Base-by-base conservation (phyloP, 1,140 invertebrate genomes). In the Octopus bimaculoides region DNA sequence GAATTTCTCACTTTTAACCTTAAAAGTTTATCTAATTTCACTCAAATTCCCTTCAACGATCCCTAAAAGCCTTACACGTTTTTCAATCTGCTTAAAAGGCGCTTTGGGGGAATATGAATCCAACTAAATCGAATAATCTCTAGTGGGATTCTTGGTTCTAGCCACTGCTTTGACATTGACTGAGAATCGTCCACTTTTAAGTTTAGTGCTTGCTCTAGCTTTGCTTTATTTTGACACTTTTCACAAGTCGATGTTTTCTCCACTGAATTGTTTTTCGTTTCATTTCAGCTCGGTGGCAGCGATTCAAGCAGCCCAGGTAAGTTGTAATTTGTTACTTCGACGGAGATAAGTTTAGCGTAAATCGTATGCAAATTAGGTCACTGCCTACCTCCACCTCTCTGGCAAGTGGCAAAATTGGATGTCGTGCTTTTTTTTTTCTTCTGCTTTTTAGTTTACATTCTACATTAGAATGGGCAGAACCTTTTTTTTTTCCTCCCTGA, bases 231-330 rank as follows among this genome's bases (percentile, higher is more conserved):
- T 71, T 71, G 66, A 71, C 66, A 71, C 14, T 10, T 71, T 6
- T n/a, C 6, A 71, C 26, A 6, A 71, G 8, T 71, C 66, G 17
- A 71, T 8, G 17, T 71, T 71, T 17, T 71, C 66, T 71, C 26
- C 66, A 71, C 26, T 20, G 4, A 71, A 71, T 71, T 71, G 8
- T 79, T 81, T 82, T 80, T 85, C 80, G 82, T 82, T 79, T 80
- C 77, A 78, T 88, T 89, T 73, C 84, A 90, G 88, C 84, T 84
- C 54, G 86, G 84, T 82, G 81, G 87, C 73, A 89, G 86, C 81
- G 88, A 89, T 77, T 88, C 88, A 14, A 89, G 86, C 81, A 88
- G 88, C 83, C 87, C 88, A 82, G 89, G 89, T 90, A 85, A 85
- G 82, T 73, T 75, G 56, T 75, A 71, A 71, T 12, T 71, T 71